Evolutionary conservation across 1,140 invertebrate species (phyloP), one percentile per base, ranked within the genome.

Genomic region (Ericerus pela): DNA sequence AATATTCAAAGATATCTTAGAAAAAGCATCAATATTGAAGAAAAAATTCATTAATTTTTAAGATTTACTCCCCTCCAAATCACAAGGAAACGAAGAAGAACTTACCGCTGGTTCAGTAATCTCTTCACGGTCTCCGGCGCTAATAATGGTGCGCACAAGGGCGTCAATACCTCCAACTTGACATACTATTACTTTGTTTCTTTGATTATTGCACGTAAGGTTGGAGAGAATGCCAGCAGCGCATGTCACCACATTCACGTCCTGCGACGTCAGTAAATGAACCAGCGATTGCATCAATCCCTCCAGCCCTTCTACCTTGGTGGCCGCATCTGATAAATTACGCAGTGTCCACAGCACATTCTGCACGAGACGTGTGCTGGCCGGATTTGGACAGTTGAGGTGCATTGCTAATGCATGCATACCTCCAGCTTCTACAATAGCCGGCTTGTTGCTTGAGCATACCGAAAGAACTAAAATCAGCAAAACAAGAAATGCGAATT

Each of bases 401-500:
- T 96, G 90, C 83, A 93, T 94, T 2, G 91, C 88, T 38, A 98
- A 71, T n/a, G 92, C 92, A 71, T 95, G 91, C 90, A 97, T 95
- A 20, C 93, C 94, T 57, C 93, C 93, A 58, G 92, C 91, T 70
- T 96, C 91, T 0, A 98, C 92, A 59, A 99, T 92, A 0, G 90
- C 89, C 56, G 92, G 91, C 69, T 99, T 99, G 72, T 97, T 98
- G 72, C 90, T 94, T 11, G 88, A 84, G 71, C 94, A 97, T 2
- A 98, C 95, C 11, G 93, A 96, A 20, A 99, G 70, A 33, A 96
- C 89, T 65, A 54, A 53, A 63, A 62, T 52, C 11, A 55, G 29
- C 22, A 55, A 56, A 51, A 6, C 37, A 2, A 51, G 16, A 29
- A 16, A 29, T 24, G 28, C 18, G 51, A 33, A 56, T 16, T 24